Conservation (phyloP, 2,888 invertebrate species). For the Pemphredon lugubris region DNA sequence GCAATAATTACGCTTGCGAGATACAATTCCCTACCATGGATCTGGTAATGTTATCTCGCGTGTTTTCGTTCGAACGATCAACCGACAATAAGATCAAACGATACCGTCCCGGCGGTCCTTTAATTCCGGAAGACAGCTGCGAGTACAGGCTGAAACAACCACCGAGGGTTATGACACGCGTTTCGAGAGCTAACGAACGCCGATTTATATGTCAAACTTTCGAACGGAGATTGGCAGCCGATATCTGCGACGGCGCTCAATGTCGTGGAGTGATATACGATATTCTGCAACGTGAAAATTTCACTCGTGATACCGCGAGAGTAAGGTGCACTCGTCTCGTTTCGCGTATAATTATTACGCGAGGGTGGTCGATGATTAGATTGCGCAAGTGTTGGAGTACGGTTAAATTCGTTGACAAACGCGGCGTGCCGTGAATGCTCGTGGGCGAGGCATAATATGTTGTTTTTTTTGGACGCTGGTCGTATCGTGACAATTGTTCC, state of each 20-base stretch:
- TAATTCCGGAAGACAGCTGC: conserved; percentile 5
- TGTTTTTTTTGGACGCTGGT: no score
- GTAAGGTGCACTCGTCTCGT: conserved; percentile 20
- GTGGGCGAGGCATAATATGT: no score
- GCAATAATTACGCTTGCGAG: no score
- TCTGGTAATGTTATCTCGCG: not conserved
- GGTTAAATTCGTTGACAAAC: not conserved
- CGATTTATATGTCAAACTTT: not conserved
- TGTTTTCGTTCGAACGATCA: not conserved
- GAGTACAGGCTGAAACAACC: not conserved
- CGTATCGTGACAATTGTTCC: conserved; percentile 12
- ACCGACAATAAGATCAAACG: conserved; percentile 6
- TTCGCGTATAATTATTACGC: conserved; percentile 31
- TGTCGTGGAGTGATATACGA: conserved; percentile 4
- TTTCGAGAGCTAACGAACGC: conserved; percentile 3
- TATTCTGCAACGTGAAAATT: conserved; percentile 10
- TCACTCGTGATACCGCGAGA: conserved; percentile 22
- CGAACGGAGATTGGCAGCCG: conserved; percentile 13
- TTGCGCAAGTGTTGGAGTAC: conserved; percentile 13
- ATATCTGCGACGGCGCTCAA: conserved; percentile 4
- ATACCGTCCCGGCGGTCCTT: not conserved
- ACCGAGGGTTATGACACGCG: not conserved
- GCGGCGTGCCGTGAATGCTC: no score
- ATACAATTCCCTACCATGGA: not conserved
- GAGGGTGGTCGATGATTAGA: conserved; percentile 25